phyloP scores from a whole-genome alignment of 2,113 vertebrate genomes.

The human region DNA sequence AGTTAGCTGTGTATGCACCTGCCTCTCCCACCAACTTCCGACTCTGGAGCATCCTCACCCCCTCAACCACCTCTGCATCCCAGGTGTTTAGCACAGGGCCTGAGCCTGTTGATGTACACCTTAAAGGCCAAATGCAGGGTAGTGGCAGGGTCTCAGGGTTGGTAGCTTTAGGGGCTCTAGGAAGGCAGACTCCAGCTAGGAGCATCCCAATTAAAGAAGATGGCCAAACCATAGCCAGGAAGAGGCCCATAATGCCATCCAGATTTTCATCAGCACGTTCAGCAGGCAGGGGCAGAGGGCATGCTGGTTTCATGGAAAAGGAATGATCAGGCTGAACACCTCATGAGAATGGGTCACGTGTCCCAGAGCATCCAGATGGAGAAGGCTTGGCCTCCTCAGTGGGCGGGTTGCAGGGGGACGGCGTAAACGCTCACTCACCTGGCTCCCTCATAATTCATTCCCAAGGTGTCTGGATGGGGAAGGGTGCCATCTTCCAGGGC shows the following conservation, averaged over 20 bases:
- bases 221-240: neutral
- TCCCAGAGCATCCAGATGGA: neutral
- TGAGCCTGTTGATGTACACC: neutral
- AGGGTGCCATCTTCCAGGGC: neutral
- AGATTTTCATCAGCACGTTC: neutral
- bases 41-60: neutral
- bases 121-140: neutral
- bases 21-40: neutral
- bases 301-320: neutral
- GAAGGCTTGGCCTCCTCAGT: neutral
- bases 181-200: neutral
- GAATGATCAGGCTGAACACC: neutral
- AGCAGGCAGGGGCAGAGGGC: neutral
- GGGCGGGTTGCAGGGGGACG: neutral
- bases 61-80: neutral
- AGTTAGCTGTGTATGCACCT: slow-evolving; percentile 18
- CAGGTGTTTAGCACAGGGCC: neutral
- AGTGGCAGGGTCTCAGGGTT: neutral
- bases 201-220: neutral
- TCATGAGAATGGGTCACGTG: neutral
- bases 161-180: neutral
- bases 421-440: neutral
- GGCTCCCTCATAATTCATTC: neutral
- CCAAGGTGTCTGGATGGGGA: neutral
- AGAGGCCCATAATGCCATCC: neutral